A percentile compares a stretch with the other conserved stretches of the same genome.
These are phyloP conservation scores for Phasia obesa DNA, from an alignment of 2,888 invertebrate genomes.

Conservation along the genomic window DNA sequence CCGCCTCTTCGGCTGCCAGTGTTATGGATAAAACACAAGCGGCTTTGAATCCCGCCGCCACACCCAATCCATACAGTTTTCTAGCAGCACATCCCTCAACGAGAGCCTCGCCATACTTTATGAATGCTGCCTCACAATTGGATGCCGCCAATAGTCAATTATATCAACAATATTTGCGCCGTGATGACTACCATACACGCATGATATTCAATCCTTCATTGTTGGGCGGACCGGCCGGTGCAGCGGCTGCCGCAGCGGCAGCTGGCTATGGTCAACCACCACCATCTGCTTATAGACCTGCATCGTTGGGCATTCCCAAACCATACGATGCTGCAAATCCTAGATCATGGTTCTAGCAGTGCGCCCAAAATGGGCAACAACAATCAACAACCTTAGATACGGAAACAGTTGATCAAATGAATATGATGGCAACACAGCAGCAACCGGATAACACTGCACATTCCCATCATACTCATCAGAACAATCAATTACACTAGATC, in stretches of 20 bases:
- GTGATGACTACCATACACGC: slow-evolving; percentile 86
- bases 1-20: slow-evolving; percentile 70
- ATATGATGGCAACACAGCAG: slow-evolving; percentile 65
- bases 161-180: slow-evolving; percentile 89
- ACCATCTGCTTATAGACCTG: slow-evolving; percentile 84
- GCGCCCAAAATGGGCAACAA: slow-evolving; percentile 73
- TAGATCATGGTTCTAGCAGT: slow-evolving; percentile 87
- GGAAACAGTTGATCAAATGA: slow-evolving; percentile 74
- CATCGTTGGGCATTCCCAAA: slow-evolving; percentile 86
- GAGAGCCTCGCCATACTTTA: slow-evolving; percentile 85
- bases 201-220: slow-evolving; percentile 84
- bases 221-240: slow-evolving; percentile 82
- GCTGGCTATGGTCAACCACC: slow-evolving; percentile 85
- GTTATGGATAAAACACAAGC: slow-evolving; percentile 82
- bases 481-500: slow-evolving; percentile 58
- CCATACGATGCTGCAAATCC: slow-evolving; percentile 89
- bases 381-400: slow-evolving; percentile 57
- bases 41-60: slow-evolving; percentile 80
- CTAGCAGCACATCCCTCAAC: slow-evolving; percentile 84
- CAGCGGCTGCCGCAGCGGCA: slow-evolving; percentile 87
- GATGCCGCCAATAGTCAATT: slow-evolving; percentile 86
- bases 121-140: slow-evolving; percentile 83
- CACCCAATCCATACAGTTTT: slow-evolving; percentile 84
- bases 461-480: slow-evolving; percentile 50
- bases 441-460: slow-evolving; percentile 43